phyloP scores from a whole-genome alignment of 2,113 vertebrate species.

The Ammodytes dubius region DNA sequence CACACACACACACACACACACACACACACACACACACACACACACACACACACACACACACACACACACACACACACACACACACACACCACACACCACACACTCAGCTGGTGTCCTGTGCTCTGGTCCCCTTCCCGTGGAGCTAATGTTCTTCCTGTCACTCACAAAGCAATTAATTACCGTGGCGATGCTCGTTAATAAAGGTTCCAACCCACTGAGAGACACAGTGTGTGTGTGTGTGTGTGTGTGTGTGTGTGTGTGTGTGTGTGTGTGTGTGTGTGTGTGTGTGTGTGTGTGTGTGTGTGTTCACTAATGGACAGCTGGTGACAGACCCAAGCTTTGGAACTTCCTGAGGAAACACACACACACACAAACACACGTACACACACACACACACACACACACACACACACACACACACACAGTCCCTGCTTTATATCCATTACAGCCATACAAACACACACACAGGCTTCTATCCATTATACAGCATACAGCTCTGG shows the following conservation, averaged over 20 bases:
- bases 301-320: conserved; percentile 50
- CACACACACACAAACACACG: not conserved
- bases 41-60: conserved; percentile 23
- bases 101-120: conserved; percentile 34
- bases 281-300: conserved; percentile 24
- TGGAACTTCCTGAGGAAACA: conserved; percentile 47
- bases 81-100: conserved; percentile 12
- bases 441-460: too few species aligned
- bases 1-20: conserved; percentile 20
- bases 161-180: conserved; percentile 70
- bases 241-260: conserved; percentile 18
- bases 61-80: conserved; percentile 18
- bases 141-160: conserved; percentile 70
- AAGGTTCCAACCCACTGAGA: conserved; percentile 60
- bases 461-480: too few species aligned
- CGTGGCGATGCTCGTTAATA: conserved; percentile 63
- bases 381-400: too few species aligned
- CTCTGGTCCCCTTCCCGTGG: conserved; percentile 69
- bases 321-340: conserved; percentile 58
- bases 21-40: conserved; percentile 32
- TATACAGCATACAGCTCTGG: too few species aligned
- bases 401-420: not conserved
- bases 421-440: not conserved
- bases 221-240: conserved; percentile 12
- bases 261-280: conserved; percentile 22